Evolutionary conservation across 2,888 invertebrate species (phyloP), one percentile per base, ranked within the genome.

Genomic region (Drosophila anomelani): DNA sequence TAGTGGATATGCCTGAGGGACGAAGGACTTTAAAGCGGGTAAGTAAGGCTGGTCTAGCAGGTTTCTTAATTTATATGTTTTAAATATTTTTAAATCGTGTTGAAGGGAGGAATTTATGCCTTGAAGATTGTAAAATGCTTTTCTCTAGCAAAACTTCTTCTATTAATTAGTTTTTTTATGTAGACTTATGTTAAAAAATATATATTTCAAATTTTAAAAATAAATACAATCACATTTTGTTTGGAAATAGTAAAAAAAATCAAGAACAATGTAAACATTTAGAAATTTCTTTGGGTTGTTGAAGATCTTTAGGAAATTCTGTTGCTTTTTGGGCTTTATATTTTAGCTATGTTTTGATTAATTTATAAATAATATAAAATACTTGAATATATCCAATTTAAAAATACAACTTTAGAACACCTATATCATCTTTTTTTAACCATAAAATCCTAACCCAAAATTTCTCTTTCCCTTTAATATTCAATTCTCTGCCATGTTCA

Each of bases 211-310:
- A 12, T n/a, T 47, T 29, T 0, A 32, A 7, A 17, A 29, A 47
- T 0, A 7, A 7, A 3, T 7, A 0, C 0, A 17, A 7, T 0
- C 6, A 12, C 8, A 8, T 44, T 23, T 23, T 1, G 10, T 38
- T 9, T 3, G 2, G 0, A 20, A 20, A 44, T 13, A 44, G 1
- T 44, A 23, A 44, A 3, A n/a, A 7, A 44, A 13, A 23, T 15
- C 13, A 7, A 4, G 4, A 15, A 15, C 3, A 7, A 23, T 7
- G 4, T 1, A 4, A 1, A 7, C 3, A 3, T 6, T 15, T 23
- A 23, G 1, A 13, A 8, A 15, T 4, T 1, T 15, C 3, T 47
- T 47, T 47, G 10, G 0, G 1, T 17, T 7, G 13, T 49, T 46
- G 15, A 1, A 26, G 10, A 1, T 10, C 9, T 26, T 26, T 26